Evolutionary conservation across 2,113 vertebrate species (phyloP).

Genomic region (Ceratotherium simum): DNA sequence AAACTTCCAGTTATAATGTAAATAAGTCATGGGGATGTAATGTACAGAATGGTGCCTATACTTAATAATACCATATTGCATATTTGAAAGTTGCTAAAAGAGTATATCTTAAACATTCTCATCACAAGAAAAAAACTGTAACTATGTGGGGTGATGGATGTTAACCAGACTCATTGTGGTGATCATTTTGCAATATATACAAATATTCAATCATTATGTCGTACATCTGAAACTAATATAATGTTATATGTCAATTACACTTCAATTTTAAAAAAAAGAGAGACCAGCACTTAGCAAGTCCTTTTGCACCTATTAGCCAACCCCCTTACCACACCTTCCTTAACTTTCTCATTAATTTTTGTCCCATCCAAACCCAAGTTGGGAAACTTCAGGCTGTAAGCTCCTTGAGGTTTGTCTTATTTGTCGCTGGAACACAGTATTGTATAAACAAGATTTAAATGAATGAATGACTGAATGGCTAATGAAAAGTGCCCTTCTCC

Average conservation of each 20-base stretch:
- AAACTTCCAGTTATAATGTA: neutral
- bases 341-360: slow-evolving; percentile 29
- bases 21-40: neutral
- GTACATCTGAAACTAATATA: neutral
- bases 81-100: neutral
- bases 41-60: neutral
- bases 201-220: neutral
- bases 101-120: neutral
- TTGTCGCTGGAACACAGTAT: neutral
- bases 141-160: neutral
- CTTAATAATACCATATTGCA: neutral
- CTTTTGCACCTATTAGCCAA: neutral
- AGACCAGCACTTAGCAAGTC: neutral
- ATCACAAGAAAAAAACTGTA: neutral
- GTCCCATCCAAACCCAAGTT: neutral
- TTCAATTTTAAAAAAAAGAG: neutral
- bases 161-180: neutral
- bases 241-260: neutral
- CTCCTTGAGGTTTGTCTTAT: neutral
- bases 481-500: neutral
- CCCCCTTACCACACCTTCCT: neutral
- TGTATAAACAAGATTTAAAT: neutral
- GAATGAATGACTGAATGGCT: neutral
- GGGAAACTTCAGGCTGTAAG: neutral
- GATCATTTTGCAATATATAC: neutral